Percentiles rank a stretch among this genome's conserved stretches.
Evolutionary conservation across 2,888 invertebrate genomes (phyloP).

Genomic region (Hemaris fuciformis): DNA sequence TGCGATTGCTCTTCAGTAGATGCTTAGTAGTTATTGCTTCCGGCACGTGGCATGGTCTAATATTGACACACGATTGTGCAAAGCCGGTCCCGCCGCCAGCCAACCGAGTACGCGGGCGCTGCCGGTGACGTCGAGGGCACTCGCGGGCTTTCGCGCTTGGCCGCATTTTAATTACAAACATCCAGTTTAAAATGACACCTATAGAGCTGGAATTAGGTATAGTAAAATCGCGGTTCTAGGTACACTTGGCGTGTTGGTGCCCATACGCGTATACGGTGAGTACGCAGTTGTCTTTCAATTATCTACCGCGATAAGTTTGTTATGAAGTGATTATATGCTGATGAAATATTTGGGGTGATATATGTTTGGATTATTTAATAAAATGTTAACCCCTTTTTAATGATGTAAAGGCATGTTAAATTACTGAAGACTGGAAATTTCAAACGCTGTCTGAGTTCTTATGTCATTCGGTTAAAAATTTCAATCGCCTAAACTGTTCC

Average conservation of each 20-base stretch:
- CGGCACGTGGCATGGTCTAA: not conserved
- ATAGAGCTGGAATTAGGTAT: not conserved
- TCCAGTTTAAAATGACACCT: not conserved
- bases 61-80: conserved; percentile 16
- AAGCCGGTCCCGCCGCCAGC: conserved; percentile 8
- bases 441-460: no score
- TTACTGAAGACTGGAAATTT: no score
- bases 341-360: no score
- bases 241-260: not conserved
- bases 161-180: conserved; percentile 48
- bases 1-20: not conserved
- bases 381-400: no score
- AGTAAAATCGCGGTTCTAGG: not conserved
- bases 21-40: not conserved
- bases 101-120: conserved; percentile 8
- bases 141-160: conserved; percentile 34
- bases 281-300: conserved; percentile 5
- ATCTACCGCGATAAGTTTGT: not conserved
- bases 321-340: not conserved
- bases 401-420: no score
- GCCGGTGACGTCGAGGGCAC: conserved; percentile 18
- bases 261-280: not conserved
- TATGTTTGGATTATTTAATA: no score
- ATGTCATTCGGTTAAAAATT: no score
- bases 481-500: no score